Percentiles rank a stretch among this genome's conserved stretches.
Evolutionary conservation across 1,140 invertebrate genomes (phyloP).

Genomic region (Pentalonia nigronervosa): DNA sequence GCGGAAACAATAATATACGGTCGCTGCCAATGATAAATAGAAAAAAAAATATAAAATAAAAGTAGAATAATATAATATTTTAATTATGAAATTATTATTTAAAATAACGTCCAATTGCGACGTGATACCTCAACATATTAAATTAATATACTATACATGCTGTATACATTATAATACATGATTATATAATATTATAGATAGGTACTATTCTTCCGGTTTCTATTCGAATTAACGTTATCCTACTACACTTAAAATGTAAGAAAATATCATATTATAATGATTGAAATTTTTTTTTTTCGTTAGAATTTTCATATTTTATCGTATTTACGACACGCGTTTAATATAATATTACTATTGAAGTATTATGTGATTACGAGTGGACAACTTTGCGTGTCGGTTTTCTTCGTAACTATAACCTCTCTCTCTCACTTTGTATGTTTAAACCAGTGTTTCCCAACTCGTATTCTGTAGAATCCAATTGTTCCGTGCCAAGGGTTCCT

Average conservation of each 20-base stretch:
- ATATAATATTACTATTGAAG: neutral
- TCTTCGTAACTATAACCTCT: neutral
- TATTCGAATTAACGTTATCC: neutral
- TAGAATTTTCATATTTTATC: neutral
- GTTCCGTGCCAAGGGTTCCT: too few species aligned
- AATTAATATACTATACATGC: neutral
- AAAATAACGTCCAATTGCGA: neutral
- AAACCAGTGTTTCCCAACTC: too few species aligned
- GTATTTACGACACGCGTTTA: neutral
- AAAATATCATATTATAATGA: neutral
- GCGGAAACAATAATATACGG: neutral
- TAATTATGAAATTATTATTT: conserved; percentile 15
- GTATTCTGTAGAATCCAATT: too few species aligned
- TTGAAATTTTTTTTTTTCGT: neutral
- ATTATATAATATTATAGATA: neutral
- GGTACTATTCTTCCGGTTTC: neutral
- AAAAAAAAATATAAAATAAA: neutral
- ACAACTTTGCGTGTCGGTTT: neutral
- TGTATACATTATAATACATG: neutral
- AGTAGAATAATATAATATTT: neutral
- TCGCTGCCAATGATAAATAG: neutral
- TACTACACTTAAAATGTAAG: neutral
- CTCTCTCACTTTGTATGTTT: neutral
- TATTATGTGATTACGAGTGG: neutral
- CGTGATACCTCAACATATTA: neutral